Evolutionary conservation across 2,888 invertebrate species (phyloP).

Genomic region (Iphiclides podalirius): DNA sequence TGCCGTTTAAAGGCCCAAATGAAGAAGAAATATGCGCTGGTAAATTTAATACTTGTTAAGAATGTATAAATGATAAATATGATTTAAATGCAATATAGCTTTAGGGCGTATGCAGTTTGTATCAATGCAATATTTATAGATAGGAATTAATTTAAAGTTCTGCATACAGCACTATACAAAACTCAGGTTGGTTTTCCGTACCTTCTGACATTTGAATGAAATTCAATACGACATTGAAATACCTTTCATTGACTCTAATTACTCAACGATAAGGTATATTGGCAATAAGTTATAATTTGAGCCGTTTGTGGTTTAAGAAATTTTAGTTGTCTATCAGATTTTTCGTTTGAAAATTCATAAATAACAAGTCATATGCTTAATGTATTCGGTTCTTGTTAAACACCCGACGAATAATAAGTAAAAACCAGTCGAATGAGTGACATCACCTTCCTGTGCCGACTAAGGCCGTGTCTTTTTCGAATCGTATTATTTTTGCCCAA

Average conservation of each 20-base stretch:
- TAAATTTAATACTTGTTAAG: no score
- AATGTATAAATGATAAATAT: neutral
- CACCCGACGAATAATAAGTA: slow-evolving; percentile 67
- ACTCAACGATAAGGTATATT: neutral
- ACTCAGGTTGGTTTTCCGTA: neutral
- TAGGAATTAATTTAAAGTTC: slow-evolving; percentile 8
- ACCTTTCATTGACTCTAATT: neutral
- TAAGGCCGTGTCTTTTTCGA: slow-evolving; percentile 63
- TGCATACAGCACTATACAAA: slow-evolving; percentile 28
- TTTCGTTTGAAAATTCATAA: slow-evolving; percentile 13
- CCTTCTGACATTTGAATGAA: slow-evolving; percentile 3
- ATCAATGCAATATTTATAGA: neutral
- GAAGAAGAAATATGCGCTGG: no score
- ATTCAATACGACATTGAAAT: neutral
- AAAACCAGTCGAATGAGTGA: slow-evolving; percentile 73
- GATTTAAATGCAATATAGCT: neutral
- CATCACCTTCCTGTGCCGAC: slow-evolving; percentile 73
- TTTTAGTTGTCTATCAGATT: slow-evolving; percentile 5
- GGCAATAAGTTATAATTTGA: no score
- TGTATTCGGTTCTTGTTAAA: slow-evolving; percentile 53
- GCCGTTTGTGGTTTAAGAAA: no score
- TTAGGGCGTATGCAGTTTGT: no score
- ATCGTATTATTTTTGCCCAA: slow-evolving; percentile 29
- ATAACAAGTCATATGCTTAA: slow-evolving; percentile 25
- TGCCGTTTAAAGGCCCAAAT: no score